A percentile compares a stretch with the other conserved stretches of the same genome.
These are phyloP conservation scores for Minunthozetes semirufus DNA, from an alignment of 2,888 invertebrate species.

Conservation along the genomic window DNA sequence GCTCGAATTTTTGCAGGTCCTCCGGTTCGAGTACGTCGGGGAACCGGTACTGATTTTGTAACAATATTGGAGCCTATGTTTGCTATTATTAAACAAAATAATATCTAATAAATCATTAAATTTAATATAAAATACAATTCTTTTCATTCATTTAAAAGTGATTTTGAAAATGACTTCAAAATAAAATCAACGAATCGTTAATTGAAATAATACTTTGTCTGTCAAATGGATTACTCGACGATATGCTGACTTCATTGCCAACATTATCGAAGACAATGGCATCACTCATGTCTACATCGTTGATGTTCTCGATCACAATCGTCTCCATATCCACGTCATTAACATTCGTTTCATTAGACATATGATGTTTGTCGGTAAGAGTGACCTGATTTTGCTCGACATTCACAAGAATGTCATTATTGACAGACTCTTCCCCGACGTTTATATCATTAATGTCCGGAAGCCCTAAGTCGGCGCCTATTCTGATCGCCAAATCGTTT, in stretches of 20 bases:
- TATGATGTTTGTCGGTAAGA: not conserved
- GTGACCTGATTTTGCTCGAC: conserved; percentile 15
- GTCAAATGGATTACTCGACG: conserved; percentile 3
- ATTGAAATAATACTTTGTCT: not conserved
- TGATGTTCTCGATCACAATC: conserved; percentile 10
- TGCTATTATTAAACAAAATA: not conserved
- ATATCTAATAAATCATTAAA: no score
- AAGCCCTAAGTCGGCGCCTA: conserved; percentile 1
- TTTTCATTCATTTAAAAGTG: no score
- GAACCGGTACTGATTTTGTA: not conserved
- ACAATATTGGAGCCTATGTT: not conserved
- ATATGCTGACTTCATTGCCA: conserved; percentile 34
- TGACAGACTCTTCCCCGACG: conserved; percentile 20
- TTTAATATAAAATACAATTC: no score
- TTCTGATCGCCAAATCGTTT: conserved; percentile 10
- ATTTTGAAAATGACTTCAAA: not conserved
- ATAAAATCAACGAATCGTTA: not conserved
- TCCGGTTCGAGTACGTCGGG: not conserved
- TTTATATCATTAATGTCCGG: not conserved
- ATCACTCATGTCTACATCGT: conserved; percentile 22
- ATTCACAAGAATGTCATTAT: conserved; percentile 18
- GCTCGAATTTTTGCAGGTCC: conserved; percentile 9
- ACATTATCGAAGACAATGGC: conserved; percentile 32
- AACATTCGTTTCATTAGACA: no score
- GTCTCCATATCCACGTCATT: conserved; percentile 16